phyloP scores from a whole-genome alignment of 2,888 invertebrate species.

The Epinotia bilunana region DNA sequence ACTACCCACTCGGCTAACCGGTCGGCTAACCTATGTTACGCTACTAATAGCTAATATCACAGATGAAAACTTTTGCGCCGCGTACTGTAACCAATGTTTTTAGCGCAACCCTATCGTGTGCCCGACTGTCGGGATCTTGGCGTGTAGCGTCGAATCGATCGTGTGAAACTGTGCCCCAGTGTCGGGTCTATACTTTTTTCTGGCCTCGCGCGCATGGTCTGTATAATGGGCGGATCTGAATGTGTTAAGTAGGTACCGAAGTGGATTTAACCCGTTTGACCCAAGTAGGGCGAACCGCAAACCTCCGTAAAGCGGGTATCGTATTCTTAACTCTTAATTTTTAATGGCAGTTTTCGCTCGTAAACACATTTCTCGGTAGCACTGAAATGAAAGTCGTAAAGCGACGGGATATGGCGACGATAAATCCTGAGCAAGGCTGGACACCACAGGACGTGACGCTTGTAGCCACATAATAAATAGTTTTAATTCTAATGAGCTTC shows the following conservation, averaged over 20 bases:
- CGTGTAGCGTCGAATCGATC: too few relatives aligned
- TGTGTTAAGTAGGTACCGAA: not conserved
- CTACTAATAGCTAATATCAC: too few relatives aligned
- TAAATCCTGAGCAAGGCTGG: slow-evolving; percentile 12
- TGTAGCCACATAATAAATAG: slow-evolving; percentile 19
- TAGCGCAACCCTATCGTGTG: too few relatives aligned
- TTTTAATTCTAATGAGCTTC: slow-evolving; percentile 31
- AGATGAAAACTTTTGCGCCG: too few relatives aligned
- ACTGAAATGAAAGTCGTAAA: slow-evolving; percentile 32
- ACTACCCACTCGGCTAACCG: too few relatives aligned
- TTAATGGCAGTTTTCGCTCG: slow-evolving; percentile 26
- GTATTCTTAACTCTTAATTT: slow-evolving; percentile 12
- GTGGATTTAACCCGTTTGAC: not conserved
- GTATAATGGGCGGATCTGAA: too few relatives aligned
- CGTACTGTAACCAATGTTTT: too few relatives aligned
- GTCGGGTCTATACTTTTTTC: too few relatives aligned
- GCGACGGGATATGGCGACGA: slow-evolving; percentile 15
- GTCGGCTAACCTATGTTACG: too few relatives aligned
- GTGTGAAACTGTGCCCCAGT: too few relatives aligned
- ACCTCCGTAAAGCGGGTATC: slow-evolving; percentile 9
- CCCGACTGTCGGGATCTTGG: too few relatives aligned
- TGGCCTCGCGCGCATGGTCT: too few relatives aligned
- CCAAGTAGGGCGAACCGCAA: slow-evolving; percentile 23
- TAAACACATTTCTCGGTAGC: slow-evolving; percentile 37
- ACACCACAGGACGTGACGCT: slow-evolving; percentile 31